Evolutionary conservation across 2,888 invertebrate genomes (phyloP), one percentile per base, ranked within the genome.

Genomic region (Oscheius sp.): DNA sequence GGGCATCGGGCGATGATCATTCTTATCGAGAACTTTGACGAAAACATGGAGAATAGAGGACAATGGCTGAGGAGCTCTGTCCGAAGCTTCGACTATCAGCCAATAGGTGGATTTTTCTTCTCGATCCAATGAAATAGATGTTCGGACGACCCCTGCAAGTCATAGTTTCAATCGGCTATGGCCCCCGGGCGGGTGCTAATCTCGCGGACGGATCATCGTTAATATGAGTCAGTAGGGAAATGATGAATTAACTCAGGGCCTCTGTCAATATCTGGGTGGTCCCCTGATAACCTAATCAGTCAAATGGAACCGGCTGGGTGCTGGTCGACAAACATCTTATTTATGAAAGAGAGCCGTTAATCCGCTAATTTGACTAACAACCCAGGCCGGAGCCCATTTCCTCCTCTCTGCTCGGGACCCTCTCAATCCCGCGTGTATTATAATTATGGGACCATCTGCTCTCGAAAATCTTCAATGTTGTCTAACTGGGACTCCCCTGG

Each of bases 1-100:
- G 77, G 96, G 94, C 90, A 95, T 91, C 69, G 98, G 98, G 55
- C 93, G 93, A 91, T 96, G 95, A 91, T 99, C 98, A 91, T 98
- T 98, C 88, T 90, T 94, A 90, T 98, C 95, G 83, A 93, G 91
- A 79, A 98, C 93, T 58, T 81, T 73, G 49, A 88, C 80, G 75
- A 93, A 94, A 58, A 95, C 92, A 92, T 95, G 94, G 16, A 95
- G 92, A 87, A 94, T 93, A 49, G 94, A 92, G 88, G 93, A 93
- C 16, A 94, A 91, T 13, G 80, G 73, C n/a, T 69, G 69, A n/a
- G 63, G 59, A 6, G 76, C 94, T 21, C 94, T 93, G 0, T 94
- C 96, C 84, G 93, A 93, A 3, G 96, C 96, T 89, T 93, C 93
- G 70, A 96, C 92, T 9, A 95, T 95, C 78, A 98, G 90, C 98